These are phyloP conservation scores for Macaca mulatta DNA, from an alignment of 2,113 vertebrate genomes.

Conservation along the genomic window DNA sequence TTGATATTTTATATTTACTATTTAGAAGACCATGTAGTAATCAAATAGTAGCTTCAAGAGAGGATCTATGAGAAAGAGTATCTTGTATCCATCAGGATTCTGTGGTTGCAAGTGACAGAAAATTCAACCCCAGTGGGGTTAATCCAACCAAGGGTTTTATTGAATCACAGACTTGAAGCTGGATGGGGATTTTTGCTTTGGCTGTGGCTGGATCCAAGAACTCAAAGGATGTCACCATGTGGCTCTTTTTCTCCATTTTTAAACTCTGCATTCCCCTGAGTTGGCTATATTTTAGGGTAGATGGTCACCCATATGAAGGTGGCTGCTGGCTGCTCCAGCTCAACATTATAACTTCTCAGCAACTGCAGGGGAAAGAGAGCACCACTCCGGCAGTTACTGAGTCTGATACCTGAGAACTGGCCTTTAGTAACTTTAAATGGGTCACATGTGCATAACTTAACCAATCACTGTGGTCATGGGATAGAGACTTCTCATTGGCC, in stretches of 20 bases:
- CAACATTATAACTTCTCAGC: background rate
- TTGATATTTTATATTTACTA: background rate
- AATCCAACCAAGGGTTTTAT: background rate
- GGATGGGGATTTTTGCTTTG: background rate
- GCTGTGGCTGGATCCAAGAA: background rate
- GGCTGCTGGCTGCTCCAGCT: accelerated
- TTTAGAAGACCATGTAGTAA: background rate
- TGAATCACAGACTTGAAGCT: background rate
- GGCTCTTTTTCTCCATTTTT: background rate
- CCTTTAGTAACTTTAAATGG: background rate
- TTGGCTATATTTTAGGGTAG: background rate
- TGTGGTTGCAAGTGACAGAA: background rate
- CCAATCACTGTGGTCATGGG: background rate
- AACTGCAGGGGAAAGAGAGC: background rate
- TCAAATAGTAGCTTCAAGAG: background rate
- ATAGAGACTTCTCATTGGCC: background rate
- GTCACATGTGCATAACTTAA: background rate
- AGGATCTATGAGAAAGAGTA: background rate
- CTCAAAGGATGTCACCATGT: background rate
- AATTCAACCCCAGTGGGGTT: background rate
- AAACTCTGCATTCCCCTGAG: background rate
- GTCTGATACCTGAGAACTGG: background rate
- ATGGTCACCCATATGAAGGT: background rate
- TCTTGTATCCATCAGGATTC: background rate
- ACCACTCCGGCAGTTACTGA: no score